These are phyloP conservation scores for Tichodroma muraria DNA, from an alignment of 2,113 vertebrate species.

Conservation along the genomic window DNA sequence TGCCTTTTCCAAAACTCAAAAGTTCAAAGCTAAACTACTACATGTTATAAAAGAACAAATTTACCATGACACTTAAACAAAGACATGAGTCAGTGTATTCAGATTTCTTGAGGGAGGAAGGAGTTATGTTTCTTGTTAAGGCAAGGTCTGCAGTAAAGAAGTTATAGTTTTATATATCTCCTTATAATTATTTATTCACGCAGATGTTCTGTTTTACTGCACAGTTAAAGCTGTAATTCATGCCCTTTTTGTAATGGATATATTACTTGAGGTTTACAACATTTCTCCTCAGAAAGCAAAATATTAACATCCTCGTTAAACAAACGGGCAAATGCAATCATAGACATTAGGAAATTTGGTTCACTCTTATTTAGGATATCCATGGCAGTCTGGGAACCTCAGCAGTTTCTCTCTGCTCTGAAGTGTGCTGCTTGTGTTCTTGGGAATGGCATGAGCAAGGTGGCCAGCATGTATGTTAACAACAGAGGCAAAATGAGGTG, in stretches of 20 bases:
- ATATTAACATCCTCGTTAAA: slow-evolving; percentile 12
- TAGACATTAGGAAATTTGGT: not conserved
- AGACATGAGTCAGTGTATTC: slow-evolving; percentile 68
- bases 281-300: not conserved
- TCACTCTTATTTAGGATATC: not conserved
- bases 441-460: not conserved
- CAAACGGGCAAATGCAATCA: slow-evolving; percentile 11
- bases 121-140: slow-evolving; percentile 68
- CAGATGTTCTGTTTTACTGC: not conserved
- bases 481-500: not conserved
- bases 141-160: slow-evolving; percentile 45
- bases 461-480: not conserved
- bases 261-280: not conserved
- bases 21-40: slow-evolving; percentile 74
- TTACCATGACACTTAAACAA: slow-evolving; percentile 71
- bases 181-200: slow-evolving; percentile 6
- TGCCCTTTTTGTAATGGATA: not conserved
- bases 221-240: not conserved
- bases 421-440: not conserved
- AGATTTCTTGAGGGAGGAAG: slow-evolving; percentile 58
- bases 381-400: not conserved
- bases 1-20: slow-evolving; percentile 66
- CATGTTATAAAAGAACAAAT: slow-evolving; percentile 70
- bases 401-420: not conserved
- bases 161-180: slow-evolving; percentile 51